Percentiles rank a stretch among this genome's conserved stretches.
Conservation (phyloP, 2,888 invertebrate genomes). For the Drosophila longiperda region DNA sequence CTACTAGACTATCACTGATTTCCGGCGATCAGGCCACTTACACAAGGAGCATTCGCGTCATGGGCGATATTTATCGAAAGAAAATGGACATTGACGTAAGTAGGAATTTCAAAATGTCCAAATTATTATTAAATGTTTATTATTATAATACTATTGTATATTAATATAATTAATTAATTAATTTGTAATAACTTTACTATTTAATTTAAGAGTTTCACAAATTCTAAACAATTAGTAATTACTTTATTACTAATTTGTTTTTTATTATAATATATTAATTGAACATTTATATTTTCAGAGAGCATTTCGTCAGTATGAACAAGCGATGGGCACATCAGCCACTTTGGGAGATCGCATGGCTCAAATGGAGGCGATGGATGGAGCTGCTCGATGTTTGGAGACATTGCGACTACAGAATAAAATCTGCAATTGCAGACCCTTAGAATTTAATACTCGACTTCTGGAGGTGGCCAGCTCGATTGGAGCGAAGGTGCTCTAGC, state of each 20-base stretch:
- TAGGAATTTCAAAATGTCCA: constrained; percentile 1
- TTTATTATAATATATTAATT: not conserved
- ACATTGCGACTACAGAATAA: constrained; percentile 90
- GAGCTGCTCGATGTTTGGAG: constrained; percentile 92
- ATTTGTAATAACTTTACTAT: not conserved
- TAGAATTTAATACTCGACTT: constrained; percentile 93
- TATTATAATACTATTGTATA: not conserved
- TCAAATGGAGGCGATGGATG: constrained; percentile 96
- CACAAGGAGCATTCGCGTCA: constrained; percentile 92
- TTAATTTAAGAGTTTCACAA: not conserved
- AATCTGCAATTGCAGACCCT: constrained; percentile 94
- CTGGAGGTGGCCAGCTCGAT: constrained; percentile 93
- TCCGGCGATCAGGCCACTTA: constrained; percentile 94
- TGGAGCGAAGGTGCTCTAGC: constrained; percentile 90
- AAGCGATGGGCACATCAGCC: constrained; percentile 93
- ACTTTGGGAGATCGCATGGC: constrained; percentile 92
- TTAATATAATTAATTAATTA: not conserved
- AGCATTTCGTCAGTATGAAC: constrained; percentile 91
- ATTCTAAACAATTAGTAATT: not conserved
- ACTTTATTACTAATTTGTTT: too few relatives aligned
- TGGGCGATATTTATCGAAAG: constrained; percentile 93
- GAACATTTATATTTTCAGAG: constrained; percentile 61
- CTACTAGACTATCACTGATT: constrained; percentile 90
- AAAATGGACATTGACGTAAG: constrained; percentile 92
- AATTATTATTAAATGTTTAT: not conserved